phyloP scores from a whole-genome alignment of 2,797 vertebrate genomes.

The Artibeus lituratus region DNA sequence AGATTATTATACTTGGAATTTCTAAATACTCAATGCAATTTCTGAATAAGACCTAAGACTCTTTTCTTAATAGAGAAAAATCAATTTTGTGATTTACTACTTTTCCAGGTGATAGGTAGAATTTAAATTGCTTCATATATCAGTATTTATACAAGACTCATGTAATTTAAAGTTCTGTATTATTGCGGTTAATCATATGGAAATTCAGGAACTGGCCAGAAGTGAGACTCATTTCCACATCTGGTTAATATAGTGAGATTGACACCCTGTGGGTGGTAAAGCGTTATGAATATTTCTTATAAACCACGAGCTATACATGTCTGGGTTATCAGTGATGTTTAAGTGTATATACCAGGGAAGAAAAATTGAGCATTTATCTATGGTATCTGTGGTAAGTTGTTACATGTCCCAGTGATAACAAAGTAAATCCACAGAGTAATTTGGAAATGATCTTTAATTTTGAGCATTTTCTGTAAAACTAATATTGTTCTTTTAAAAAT shows the following conservation, averaged over 20 bases:
- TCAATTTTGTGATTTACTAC: conserved; percentile 44
- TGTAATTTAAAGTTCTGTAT: conserved; percentile 51
- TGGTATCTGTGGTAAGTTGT: not conserved
- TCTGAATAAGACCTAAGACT: conserved; percentile 37
- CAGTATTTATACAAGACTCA: conserved; percentile 43
- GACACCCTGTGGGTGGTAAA: conserved; percentile 63
- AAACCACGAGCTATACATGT: conserved; percentile 11
- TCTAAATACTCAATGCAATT: conserved; percentile 21
- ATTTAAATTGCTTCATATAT: conserved; percentile 46
- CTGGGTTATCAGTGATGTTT: not conserved
- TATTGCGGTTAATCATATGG: conserved; percentile 24
- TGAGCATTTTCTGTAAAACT: conserved; percentile 7
- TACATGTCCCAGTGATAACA: conserved; percentile 14
- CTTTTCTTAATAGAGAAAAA: conserved; percentile 40
- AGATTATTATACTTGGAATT: conserved; percentile 29
- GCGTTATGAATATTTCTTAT: conserved; percentile 8
- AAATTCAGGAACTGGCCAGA: conserved; percentile 63
- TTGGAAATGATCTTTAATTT: conserved; percentile 31
- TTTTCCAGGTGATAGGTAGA: conserved; percentile 60
- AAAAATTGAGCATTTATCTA: conserved; percentile 20
- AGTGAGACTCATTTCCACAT: conserved; percentile 49
- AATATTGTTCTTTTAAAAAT: conserved; percentile 28
- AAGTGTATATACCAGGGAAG: not conserved
- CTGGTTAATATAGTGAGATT: conserved; percentile 54
- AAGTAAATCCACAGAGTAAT: conserved; percentile 11